phyloP scores from a whole-genome alignment of 2,113 vertebrate species.

The Protobothrops flavoviridis region DNA sequence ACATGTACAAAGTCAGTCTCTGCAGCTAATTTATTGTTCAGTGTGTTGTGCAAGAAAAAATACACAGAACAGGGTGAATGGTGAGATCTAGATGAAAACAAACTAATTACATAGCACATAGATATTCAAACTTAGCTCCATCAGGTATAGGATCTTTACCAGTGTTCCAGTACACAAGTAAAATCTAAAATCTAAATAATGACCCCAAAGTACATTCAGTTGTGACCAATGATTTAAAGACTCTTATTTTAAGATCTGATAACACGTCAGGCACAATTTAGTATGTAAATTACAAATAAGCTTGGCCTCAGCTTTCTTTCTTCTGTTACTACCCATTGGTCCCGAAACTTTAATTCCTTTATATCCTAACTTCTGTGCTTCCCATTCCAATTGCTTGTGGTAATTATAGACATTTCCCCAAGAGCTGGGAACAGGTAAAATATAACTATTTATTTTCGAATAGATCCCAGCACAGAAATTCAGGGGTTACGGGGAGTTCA shows the following conservation, averaged over 20 bases:
- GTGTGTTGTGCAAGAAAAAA: neutral
- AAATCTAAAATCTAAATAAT: neutral
- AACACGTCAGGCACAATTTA: neutral
- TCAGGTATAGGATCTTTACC: neutral
- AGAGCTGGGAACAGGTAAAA: neutral
- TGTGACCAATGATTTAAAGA: neutral
- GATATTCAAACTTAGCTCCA: neutral
- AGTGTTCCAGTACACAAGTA: neutral
- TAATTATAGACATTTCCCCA: neutral
- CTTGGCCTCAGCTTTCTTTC: neutral
- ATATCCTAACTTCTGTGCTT: neutral
- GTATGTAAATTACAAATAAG: neutral
- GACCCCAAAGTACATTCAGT: neutral
- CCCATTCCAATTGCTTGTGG: neutral
- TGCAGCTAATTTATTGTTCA: neutral
- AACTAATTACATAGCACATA: neutral
- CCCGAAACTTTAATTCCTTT: neutral
- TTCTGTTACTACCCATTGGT: neutral
- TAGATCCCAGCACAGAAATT: neutral
- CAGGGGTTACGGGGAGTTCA: neutral
- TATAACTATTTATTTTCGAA: neutral
- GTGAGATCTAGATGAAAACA: neutral
- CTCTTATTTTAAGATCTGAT: neutral
- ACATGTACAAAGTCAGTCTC: neutral
- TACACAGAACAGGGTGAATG: neutral